Base-by-base conservation (phyloP, 2,113 vertebrate genomes). In the Cathartes aura region DNA sequence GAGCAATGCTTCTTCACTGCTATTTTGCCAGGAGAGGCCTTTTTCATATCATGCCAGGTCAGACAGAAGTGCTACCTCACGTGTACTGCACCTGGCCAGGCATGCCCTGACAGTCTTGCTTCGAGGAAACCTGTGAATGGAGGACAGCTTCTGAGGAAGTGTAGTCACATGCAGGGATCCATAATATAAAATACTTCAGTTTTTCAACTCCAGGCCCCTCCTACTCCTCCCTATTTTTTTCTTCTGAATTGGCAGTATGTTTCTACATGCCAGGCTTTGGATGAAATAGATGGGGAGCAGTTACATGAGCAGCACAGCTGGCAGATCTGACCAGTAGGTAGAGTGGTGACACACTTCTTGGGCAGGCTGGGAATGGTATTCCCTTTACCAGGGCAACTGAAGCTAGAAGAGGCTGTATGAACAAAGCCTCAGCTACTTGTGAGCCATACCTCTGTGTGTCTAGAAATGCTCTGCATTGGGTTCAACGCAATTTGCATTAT, bases 1-100 rank as follows among this genome's bases (percentile, higher is more conserved):
- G 95, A 70, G 59, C 72, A 83, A 98, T 98, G 89, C 73, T 99
- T 17, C 98, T 99, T 64, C 98, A 98, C 81, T 98, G 98, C 89
- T 99, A 97, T 87, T 99, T 98, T 6, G 98, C 99, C 73, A 97
- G 98, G 56, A 98, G 93, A 67, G 97, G 98, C 24, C 97, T 99
- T 38, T 98, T 96, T 87, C 98, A 98, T 55, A 98, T 98, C 32
- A 98, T 98, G 7, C 98, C 98, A 97, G 98, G 98, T 98, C 96
- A 42, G 53, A 63, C 6, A 30, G 43, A 42, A 72, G 27, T 15
- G 16, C 52, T 78, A 24, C 45, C 36, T 71, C 42, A 11, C 18
- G 11, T 26, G 27, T 21, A 38, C 34, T 18, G 67, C 53, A 48
- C 12, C 18, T 42, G 47, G 21, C 21, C 36, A 80, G 32, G 22